phyloP scores from a whole-genome alignment of 2,113 vertebrate genomes.

The Pteronura brasiliensis region DNA sequence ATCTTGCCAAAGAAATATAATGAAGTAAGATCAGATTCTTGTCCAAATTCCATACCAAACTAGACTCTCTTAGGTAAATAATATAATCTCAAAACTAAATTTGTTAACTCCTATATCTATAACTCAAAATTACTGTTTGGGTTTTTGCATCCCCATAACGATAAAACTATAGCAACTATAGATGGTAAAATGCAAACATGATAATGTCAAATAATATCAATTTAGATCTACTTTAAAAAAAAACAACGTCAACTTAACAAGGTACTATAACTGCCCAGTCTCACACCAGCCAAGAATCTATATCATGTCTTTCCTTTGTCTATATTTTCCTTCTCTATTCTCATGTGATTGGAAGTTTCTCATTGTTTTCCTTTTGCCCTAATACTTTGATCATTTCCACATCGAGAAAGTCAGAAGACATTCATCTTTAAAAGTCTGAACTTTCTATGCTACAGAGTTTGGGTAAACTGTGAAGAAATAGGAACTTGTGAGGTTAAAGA shows the following conservation, averaged over 20 bases:
- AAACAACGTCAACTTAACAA: conserved; percentile 5
- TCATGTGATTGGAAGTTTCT: not conserved
- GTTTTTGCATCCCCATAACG: not conserved
- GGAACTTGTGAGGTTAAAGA: not conserved
- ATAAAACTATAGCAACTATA: not conserved
- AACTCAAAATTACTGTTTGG: conserved; percentile 46
- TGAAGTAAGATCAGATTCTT: conserved; percentile 38
- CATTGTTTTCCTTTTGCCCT: not conserved
- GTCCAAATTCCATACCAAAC: conserved; percentile 50
- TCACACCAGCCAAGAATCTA: not conserved
- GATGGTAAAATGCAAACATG: not conserved
- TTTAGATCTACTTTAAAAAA: not conserved
- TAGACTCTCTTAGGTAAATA: conserved; percentile 34
- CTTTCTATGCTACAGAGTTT: not conserved
- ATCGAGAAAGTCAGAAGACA: conserved; percentile 5
- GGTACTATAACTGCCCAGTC: not conserved
- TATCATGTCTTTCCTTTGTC: not conserved
- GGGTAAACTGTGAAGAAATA: not conserved
- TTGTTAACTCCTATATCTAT: not conserved
- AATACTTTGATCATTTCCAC: not conserved
- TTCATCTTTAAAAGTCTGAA: conserved; percentile 31
- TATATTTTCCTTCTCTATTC: not conserved
- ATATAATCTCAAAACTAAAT: not conserved
- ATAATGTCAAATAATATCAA: not conserved
- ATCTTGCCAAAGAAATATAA: conserved; percentile 84